These are phyloP conservation scores for Brachionus asplanchnoidis DNA, from an alignment of 1,140 invertebrate species.

Conservation along the genomic window DNA sequence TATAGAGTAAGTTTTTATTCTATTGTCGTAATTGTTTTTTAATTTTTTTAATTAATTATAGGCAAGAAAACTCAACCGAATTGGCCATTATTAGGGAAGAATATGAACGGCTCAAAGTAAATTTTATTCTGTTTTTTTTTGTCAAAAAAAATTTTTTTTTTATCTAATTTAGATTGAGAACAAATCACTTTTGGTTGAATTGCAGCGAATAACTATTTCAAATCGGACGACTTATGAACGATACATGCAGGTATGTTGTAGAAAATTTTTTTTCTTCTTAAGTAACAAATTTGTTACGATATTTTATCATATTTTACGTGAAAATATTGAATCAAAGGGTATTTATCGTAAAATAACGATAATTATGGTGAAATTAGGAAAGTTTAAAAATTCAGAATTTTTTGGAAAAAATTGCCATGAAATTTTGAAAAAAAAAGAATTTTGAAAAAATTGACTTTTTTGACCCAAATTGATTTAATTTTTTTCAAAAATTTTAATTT, in stretches of 20 bases:
- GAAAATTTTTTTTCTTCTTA: too few relatives aligned
- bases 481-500: too few relatives aligned
- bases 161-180: slow-evolving; percentile 49
- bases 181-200: slow-evolving; percentile 47
- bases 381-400: too few relatives aligned
- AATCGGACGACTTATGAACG: slow-evolving; percentile 49
- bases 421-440: too few relatives aligned
- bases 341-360: too few relatives aligned
- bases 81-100: slow-evolving; percentile 44
- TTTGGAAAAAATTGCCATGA: too few relatives aligned
- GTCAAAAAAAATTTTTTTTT: background rate
- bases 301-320: too few relatives aligned
- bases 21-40: background rate
- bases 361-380: too few relatives aligned
- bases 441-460: too few relatives aligned
- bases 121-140: background rate
- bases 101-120: slow-evolving; percentile 46
- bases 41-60: background rate
- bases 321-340: too few relatives aligned
- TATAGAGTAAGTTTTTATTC: slow-evolving; percentile 24
- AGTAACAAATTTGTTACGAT: too few relatives aligned
- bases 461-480: too few relatives aligned
- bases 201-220: slow-evolving; percentile 48
- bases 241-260: slow-evolving; percentile 45
- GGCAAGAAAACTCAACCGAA: slow-evolving; percentile 43